Percentiles rank a stretch among this genome's conserved stretches.
Evolutionary conservation across 2,113 vertebrate genomes (phyloP).

Genomic region (Lamprologus sp.): DNA sequence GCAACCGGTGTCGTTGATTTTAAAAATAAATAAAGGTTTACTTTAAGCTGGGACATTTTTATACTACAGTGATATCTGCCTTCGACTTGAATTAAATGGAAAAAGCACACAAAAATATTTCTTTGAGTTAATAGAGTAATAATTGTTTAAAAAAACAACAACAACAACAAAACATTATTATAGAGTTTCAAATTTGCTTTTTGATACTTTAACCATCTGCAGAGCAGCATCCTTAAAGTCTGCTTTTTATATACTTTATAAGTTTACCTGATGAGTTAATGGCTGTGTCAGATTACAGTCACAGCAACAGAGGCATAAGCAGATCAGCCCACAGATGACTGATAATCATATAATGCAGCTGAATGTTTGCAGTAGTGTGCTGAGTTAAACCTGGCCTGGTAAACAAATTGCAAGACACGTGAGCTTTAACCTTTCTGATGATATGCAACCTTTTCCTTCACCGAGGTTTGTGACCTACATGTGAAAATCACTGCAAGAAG

Average conservation of each 20-base stretch:
- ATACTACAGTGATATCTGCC: not conserved
- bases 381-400: conserved; percentile 11
- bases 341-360: conserved; percentile 27
- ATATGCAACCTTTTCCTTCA: not conserved
- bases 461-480: not conserved
- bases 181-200: not conserved
- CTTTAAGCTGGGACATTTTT: not conserved
- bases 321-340: conserved; percentile 8
- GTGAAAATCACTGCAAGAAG: not conserved
- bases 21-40: not conserved
- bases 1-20: not conserved
- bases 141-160: rapidly evolving
- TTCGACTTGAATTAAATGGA: not conserved
- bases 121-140: not conserved
- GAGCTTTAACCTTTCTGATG: conserved; percentile 19
- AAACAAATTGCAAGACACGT: conserved; percentile 26
- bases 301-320: conserved; percentile 7
- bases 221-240: not conserved
- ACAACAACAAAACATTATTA: not conserved
- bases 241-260: not conserved
- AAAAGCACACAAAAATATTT: not conserved
- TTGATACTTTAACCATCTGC: not conserved
- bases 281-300: not conserved
- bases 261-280: not conserved
- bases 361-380: not conserved